These are phyloP conservation scores for Saturnia pavonia DNA, from an alignment of 2,888 invertebrate genomes.

Conservation along the genomic window DNA sequence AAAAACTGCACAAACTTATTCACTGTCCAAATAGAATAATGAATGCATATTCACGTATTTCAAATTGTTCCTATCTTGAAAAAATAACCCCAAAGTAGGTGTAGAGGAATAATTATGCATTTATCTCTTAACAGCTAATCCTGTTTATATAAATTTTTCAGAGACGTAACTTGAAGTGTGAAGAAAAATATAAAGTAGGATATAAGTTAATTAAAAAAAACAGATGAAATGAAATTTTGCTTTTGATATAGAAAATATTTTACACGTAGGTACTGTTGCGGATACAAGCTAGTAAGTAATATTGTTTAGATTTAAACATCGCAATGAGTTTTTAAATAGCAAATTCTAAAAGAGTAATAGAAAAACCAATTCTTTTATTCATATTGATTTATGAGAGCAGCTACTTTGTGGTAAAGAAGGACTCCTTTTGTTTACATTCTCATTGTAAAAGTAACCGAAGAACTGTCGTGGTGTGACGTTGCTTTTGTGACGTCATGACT, in stretches of 20 bases:
- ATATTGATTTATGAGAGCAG: conserved; percentile 64
- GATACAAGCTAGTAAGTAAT: no score
- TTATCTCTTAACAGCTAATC: no score
- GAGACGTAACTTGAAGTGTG: no score
- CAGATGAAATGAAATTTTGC: no score
- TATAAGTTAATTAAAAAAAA: no score
- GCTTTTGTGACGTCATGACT: conserved; percentile 69
- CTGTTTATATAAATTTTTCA: no score
- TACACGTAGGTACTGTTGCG: no score
- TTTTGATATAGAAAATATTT: no score
- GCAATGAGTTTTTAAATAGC: background rate
- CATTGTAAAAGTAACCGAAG: conserved; percentile 70
- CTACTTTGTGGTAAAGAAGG: conserved; percentile 69
- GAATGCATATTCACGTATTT: no score
- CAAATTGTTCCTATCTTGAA: background rate
- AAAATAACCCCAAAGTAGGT: background rate
- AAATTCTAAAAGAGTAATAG: background rate
- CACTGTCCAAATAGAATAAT: background rate
- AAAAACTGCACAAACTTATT: background rate
- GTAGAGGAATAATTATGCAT: no score
- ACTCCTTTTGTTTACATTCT: conserved; percentile 58
- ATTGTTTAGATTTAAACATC: background rate
- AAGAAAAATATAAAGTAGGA: no score
- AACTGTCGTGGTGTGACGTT: conserved; percentile 49
- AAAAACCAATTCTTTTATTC: conserved; percentile 17